Evolutionary conservation across 1,140 invertebrate genomes (phyloP).

Genomic region (Homalodisca vitripennis): DNA sequence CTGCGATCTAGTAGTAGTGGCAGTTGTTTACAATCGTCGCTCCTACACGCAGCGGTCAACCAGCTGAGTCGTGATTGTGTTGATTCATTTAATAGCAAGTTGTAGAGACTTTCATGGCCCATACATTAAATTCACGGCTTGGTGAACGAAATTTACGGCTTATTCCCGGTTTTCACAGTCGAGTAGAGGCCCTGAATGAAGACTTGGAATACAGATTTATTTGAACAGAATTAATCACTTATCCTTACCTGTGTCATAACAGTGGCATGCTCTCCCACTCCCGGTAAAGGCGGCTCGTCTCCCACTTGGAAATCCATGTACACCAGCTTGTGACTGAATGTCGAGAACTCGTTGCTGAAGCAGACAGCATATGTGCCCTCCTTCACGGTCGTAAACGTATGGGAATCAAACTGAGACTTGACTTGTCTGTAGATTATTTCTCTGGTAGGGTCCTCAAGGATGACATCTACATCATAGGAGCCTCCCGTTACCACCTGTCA

Average conservation of each 20-base stretch:
- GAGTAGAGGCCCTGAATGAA: too few species aligned
- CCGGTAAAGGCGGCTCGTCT: conserved; percentile 83
- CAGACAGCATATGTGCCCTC: conserved; percentile 85
- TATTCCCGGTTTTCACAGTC: too few species aligned
- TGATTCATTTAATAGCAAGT: too few species aligned
- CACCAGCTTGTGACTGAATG: conserved; percentile 98
- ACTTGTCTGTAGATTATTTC: conserved; percentile 90
- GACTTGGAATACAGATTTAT: too few species aligned
- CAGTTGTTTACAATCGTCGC: too few species aligned
- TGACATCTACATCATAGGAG: conserved; percentile 97
- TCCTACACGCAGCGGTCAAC: too few species aligned
- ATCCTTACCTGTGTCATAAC: conserved; percentile 88
- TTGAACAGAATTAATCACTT: neutral
- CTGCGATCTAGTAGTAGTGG: too few species aligned
- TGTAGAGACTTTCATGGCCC: too few species aligned
- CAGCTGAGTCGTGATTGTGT: too few species aligned
- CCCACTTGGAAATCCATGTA: conserved; percentile 99
- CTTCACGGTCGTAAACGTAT: conserved; percentile 76
- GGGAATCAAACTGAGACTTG: conserved; percentile 93
- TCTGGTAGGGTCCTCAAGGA: conserved; percentile 83
- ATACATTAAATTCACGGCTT: too few species aligned
- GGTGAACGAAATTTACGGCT: too few species aligned
- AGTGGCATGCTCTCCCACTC: conserved; percentile 84
- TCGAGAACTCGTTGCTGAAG: conserved; percentile 99
- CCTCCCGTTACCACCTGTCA: conserved; percentile 96